A percentile compares a stretch with the other conserved stretches of the same genome.
phyloP scores from a whole-genome alignment of 1,140 invertebrate species.

The Drosophila takahashii region DNA sequence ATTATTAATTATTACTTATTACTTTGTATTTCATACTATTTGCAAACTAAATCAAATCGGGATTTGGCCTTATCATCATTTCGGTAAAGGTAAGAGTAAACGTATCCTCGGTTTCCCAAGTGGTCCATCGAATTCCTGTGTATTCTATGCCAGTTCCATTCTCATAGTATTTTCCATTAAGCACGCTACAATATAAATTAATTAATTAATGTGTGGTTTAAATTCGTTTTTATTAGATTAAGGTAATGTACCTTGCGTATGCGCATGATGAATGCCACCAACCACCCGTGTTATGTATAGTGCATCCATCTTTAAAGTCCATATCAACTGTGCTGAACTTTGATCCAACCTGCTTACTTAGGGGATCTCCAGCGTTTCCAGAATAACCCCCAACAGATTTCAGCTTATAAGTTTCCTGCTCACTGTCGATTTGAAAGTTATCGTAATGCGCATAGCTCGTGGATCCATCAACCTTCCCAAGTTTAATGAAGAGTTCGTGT shows the following conservation, averaged over 20 bases:
- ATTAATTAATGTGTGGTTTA: no score
- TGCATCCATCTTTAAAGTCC: constrained; percentile 86
- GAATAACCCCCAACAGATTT: constrained; percentile 87
- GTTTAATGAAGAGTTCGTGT: constrained; percentile 85
- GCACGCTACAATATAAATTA: not conserved
- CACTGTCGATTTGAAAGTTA: constrained; percentile 87
- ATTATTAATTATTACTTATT: no score
- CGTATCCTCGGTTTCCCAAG: not conserved
- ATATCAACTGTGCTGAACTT: constrained; percentile 89
- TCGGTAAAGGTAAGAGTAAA: not conserved
- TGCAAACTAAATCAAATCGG: no score
- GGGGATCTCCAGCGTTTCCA: constrained; percentile 88
- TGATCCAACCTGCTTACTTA: constrained; percentile 60
- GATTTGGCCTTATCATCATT: not conserved
- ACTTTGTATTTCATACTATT: no score
- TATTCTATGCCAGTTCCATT: not conserved
- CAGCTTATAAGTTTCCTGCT: constrained; percentile 88
- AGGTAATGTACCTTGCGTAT: not conserved
- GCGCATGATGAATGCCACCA: constrained; percentile 71
- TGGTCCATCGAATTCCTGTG: not conserved
- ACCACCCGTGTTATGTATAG: constrained; percentile 86
- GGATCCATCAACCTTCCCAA: constrained; percentile 87
- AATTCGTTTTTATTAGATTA: not conserved
- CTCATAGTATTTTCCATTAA: not conserved
- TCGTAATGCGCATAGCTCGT: constrained; percentile 87